Conservation (phyloP, 2,888 invertebrate genomes). For the Drosophila diplacantha region DNA sequence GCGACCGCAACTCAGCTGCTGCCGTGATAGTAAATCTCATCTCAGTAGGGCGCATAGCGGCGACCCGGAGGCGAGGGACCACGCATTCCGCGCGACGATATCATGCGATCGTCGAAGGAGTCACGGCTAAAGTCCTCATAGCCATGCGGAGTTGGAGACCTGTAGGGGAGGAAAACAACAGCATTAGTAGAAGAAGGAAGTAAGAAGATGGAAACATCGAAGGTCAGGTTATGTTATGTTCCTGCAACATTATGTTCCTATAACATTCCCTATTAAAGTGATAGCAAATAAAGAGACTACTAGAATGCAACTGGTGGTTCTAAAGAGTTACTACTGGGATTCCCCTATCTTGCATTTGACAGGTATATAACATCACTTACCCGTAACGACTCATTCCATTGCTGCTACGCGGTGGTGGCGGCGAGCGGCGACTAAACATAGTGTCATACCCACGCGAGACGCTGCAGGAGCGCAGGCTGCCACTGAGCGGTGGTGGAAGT, state of each 20-base stretch:
- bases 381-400: conserved; percentile 78
- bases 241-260: too few relatives aligned
- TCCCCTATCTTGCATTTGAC: background rate
- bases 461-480: conserved; percentile 79
- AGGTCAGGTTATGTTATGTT: too few relatives aligned
- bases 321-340: background rate
- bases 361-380: conserved; percentile 51
- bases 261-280: background rate
- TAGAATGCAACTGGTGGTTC: background rate
- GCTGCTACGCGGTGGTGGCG: conserved; percentile 80
- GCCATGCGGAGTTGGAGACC: conserved; percentile 79
- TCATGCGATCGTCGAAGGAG: conserved; percentile 89
- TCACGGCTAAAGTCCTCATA: conserved; percentile 93
- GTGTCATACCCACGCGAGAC: conserved; percentile 83
- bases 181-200: background rate
- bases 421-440: conserved; percentile 89
- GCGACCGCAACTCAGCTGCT: conserved; percentile 61
- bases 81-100: conserved; percentile 81
- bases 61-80: conserved; percentile 90
- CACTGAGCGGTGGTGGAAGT: conserved; percentile 83
- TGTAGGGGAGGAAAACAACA: conserved; percentile 2
- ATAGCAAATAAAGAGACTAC: background rate
- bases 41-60: conserved; percentile 90
- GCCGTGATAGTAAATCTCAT: conserved; percentile 75
- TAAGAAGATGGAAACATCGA: background rate